These are phyloP conservation scores for Ochotona princeps DNA, from an alignment of 2,113 vertebrate species.

Conservation along the genomic window DNA sequence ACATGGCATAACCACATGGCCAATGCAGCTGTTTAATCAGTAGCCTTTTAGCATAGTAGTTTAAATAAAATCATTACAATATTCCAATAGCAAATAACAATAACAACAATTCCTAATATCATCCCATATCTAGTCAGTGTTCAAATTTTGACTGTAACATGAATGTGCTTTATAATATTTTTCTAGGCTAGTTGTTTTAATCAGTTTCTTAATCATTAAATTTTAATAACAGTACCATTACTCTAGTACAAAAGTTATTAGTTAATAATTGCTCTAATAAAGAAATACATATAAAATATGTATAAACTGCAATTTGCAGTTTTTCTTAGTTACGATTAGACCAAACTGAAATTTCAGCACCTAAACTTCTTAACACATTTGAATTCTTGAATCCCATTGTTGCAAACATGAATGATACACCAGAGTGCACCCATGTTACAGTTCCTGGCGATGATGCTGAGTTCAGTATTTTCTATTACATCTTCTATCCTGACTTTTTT, in stretches of 20 bases:
- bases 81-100: not conserved
- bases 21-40: not conserved
- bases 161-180: not conserved
- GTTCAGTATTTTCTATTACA: not conserved
- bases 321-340: not conserved
- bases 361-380: not conserved
- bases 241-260: not conserved
- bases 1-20: not conserved
- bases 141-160: not conserved
- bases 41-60: not conserved
- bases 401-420: not conserved
- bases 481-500: not conserved
- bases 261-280: not conserved
- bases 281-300: not conserved
- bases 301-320: not conserved
- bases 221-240: not conserved
- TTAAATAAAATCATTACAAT: constrained; percentile 18
- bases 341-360: not conserved
- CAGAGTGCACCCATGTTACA: not conserved
- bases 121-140: not conserved
- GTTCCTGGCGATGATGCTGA: not conserved
- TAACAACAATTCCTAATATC: not conserved
- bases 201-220: not conserved
- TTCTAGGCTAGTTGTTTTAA: not conserved
- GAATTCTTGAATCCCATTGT: not conserved